A percentile compares a stretch with the other conserved stretches of the same genome.
Conservation (phyloP, 2,113 vertebrate species). For the Redunca redunca region DNA sequence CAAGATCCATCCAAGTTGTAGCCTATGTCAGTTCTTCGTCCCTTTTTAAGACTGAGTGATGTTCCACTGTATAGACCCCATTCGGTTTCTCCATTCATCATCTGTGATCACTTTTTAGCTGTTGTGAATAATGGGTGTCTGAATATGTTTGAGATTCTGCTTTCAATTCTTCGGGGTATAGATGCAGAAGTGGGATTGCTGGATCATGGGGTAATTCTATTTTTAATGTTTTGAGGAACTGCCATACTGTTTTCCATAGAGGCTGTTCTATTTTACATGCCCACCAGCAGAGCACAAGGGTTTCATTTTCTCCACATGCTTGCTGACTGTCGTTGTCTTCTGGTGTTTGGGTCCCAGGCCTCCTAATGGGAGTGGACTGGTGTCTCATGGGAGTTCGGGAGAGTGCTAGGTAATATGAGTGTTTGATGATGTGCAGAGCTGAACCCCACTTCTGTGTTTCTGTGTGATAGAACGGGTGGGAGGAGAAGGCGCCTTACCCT, state of each 20-base stretch:
- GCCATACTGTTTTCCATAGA: background rate
- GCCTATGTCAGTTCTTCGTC: background rate
- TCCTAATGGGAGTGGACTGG: background rate
- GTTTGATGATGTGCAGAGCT: background rate
- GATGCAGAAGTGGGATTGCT: background rate
- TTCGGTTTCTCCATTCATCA: background rate
- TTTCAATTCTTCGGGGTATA: background rate
- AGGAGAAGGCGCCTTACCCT: background rate
- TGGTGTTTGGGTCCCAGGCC: background rate
- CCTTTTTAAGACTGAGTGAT: background rate
- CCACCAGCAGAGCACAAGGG: background rate
- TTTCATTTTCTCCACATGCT: background rate
- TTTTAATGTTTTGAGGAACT: conserved; percentile 22
- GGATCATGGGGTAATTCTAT: background rate
- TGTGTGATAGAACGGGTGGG: background rate
- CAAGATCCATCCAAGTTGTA: background rate
- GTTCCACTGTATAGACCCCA: background rate
- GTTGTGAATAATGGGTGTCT: background rate
- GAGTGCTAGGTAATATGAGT: background rate
- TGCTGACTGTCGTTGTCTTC: background rate
- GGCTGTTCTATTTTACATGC: background rate
- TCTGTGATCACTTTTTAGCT: background rate
- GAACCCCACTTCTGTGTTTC: background rate
- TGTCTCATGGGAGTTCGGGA: background rate
- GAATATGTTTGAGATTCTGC: background rate